Percentiles rank a stretch among this genome's conserved stretches.
phyloP scores from a whole-genome alignment of 1,140 invertebrate genomes.

The Tachypleus tridentatus region DNA sequence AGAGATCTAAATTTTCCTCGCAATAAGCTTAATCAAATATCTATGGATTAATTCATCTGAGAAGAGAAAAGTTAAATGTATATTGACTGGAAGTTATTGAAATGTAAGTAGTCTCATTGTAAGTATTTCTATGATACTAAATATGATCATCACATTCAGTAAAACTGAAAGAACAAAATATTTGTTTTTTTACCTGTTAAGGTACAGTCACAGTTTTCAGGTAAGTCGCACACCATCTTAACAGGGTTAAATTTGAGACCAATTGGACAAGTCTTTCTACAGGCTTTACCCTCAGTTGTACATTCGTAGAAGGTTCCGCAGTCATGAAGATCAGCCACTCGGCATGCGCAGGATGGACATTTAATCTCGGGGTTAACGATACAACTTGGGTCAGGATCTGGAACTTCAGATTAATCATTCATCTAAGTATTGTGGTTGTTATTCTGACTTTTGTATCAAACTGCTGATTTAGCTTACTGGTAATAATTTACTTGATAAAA shows the following conservation, averaged over 20 bases:
- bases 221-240: slow-evolving; percentile 6
- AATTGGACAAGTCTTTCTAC: slow-evolving; percentile 2
- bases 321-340: slow-evolving; percentile 15
- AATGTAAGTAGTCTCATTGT: no score
- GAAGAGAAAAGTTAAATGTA: no score
- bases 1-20: no score
- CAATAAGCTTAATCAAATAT: no score
- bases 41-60: no score
- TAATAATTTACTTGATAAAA: no score
- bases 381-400: neutral
- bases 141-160: no score
- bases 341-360: slow-evolving; percentile 7
- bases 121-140: no score
- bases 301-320: slow-evolving; percentile 17
- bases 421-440: neutral
- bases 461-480: no score
- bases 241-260: slow-evolving; percentile 8
- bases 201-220: slow-evolving; percentile 2
- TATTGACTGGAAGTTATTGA: no score
- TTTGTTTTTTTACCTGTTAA: neutral
- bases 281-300: slow-evolving; percentile 4
- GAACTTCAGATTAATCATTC: neutral
- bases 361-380: neutral
- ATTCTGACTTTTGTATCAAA: neutral
- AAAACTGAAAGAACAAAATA: no score